phyloP scores from a whole-genome alignment of 2,113 vertebrate species.

The Hystrix cristata region DNA sequence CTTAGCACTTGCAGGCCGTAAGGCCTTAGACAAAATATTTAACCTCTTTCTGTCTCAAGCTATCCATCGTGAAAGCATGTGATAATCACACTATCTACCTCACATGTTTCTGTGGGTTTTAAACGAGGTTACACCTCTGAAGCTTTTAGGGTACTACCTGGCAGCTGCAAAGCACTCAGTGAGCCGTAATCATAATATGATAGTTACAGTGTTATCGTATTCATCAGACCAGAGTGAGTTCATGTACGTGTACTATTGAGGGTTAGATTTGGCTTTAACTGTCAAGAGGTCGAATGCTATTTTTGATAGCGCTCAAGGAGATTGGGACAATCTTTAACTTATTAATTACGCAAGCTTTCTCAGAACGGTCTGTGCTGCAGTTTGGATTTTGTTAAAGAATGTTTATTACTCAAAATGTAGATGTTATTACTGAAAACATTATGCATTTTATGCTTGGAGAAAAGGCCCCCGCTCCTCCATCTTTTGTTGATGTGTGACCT shows the following conservation, averaged over 20 bases:
- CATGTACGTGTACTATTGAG: conserved; percentile 73
- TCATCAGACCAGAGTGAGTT: not conserved
- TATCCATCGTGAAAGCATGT: not conserved
- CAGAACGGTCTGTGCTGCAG: not conserved
- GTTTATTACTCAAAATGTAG: not conserved
- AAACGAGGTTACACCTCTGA: not conserved
- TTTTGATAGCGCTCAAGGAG: not conserved
- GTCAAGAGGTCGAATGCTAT: conserved; percentile 74
- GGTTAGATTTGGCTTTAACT: conserved; percentile 69
- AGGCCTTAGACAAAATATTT: not conserved
- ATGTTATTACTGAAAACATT: not conserved
- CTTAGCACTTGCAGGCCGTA: not conserved
- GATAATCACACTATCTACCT: not conserved
- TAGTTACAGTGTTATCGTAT: not conserved
- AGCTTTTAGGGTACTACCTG: not conserved
- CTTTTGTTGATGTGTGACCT: conserved; percentile 77
- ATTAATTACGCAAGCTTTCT: not conserved
- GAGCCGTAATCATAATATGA: not conserved
- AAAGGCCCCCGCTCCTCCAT: conserved; percentile 1
- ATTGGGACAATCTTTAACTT: conserved; percentile 23
- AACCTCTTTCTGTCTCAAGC: not conserved
- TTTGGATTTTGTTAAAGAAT: conserved; percentile 34
- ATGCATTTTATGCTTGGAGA: conserved; percentile 40
- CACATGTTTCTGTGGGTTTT: not conserved
- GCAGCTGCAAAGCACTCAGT: not conserved